These are phyloP conservation scores for Theocolax elegans DNA, from an alignment of 1,140 invertebrate species.

Conservation along the genomic window DNA sequence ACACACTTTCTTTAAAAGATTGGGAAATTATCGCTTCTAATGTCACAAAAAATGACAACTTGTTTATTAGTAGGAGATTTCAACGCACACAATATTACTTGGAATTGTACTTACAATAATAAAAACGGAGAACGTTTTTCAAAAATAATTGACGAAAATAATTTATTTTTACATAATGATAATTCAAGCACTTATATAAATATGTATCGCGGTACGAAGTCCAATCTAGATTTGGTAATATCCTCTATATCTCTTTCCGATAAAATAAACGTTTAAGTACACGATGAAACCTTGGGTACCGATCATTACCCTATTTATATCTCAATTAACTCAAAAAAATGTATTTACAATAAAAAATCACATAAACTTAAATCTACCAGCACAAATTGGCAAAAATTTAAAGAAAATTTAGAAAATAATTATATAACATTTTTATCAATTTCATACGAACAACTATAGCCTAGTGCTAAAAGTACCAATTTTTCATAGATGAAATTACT, in stretches of 20 bases:
- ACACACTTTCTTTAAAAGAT: too few species aligned
- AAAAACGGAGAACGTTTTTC: not conserved
- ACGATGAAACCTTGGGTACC: constrained; percentile 50
- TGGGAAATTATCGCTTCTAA: too few species aligned
- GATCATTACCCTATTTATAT: constrained; percentile 56
- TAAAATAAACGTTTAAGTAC: constrained; percentile 48
- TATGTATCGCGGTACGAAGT: not conserved
- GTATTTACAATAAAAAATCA: constrained; percentile 17
- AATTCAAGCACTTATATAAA: not conserved
- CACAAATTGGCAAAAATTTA: constrained; percentile 22
- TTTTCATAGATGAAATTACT: constrained; percentile 27
- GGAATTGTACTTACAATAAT: not conserved
- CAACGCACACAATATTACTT: not conserved
- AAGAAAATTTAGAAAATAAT: not conserved
- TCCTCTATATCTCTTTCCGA: constrained; percentile 42
- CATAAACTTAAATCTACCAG: constrained; percentile 28
- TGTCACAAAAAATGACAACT: not conserved
- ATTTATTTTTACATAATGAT: constrained; percentile 18
- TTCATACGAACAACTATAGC: not conserved
- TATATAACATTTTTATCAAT: not conserved
- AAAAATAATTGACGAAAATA: not conserved
- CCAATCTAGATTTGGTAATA: constrained; percentile 36
- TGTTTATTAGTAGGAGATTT: constrained; percentile 6
- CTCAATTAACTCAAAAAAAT: constrained; percentile 42
- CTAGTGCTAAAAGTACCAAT: constrained; percentile 11